Evolutionary conservation across 2,888 invertebrate genomes (phyloP).

Genomic region (Diplazon laetatorius): DNA sequence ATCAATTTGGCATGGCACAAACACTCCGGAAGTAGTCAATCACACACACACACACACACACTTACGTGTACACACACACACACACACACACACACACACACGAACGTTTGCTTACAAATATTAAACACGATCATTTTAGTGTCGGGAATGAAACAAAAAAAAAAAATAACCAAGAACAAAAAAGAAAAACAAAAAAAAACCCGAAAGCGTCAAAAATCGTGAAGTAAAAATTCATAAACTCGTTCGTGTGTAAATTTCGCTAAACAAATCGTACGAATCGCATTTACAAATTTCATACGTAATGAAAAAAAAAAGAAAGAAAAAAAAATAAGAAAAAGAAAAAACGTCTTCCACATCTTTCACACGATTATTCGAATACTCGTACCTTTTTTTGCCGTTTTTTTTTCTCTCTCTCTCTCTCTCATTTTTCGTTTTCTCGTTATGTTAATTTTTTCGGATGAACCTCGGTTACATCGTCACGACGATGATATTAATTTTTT

Average conservation of each 20-base stretch:
- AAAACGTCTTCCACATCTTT: conserved; percentile 52
- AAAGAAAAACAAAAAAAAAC: conserved; percentile 13
- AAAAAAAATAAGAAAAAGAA: no score
- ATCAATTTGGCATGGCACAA: conserved; percentile 58
- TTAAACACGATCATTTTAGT: conserved; percentile 36
- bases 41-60: no score
- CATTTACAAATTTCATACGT: conserved; percentile 20
- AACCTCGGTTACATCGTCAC: not conserved
- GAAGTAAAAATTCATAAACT: no score
- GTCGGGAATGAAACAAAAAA: not conserved
- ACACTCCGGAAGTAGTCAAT: conserved; percentile 52
- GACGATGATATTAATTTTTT: not conserved
- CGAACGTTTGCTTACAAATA: conserved; percentile 38
- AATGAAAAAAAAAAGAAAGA: conserved; percentile 13
- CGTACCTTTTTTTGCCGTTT: conserved; percentile 60
- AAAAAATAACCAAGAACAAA: conserved; percentile 25
- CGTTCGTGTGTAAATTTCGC: conserved; percentile 38
- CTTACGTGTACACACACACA: no score
- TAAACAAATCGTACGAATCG: conserved; percentile 28
- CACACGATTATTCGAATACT: conserved; percentile 67
- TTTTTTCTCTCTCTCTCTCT: conserved; percentile 56
- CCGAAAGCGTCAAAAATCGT: conserved; percentile 28
- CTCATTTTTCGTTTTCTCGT: not conserved
- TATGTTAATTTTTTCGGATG: conserved; percentile 13
- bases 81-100: no score